phyloP scores from a whole-genome alignment of 2,113 vertebrate genomes.

The Phalacrocorax pelagicus region DNA sequence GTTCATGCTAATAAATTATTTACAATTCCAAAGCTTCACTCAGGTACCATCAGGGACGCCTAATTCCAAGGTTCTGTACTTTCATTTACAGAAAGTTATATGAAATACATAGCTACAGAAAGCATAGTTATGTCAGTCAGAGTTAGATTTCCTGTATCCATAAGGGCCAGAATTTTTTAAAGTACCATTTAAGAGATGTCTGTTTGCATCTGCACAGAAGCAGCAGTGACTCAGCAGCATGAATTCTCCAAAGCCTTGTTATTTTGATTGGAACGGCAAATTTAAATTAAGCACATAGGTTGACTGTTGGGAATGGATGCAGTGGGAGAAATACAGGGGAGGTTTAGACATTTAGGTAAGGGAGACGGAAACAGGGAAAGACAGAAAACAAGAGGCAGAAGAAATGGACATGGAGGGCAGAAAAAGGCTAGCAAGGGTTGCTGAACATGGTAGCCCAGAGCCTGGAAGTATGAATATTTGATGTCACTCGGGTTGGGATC shows the following conservation, averaged over 20 bases:
- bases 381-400: background rate
- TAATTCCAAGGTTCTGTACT: background rate
- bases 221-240: constrained; percentile 47
- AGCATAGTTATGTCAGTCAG: constrained; percentile 13
- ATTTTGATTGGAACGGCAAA: constrained; percentile 39
- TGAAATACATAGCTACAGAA: constrained; percentile 29
- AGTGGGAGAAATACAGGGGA: background rate
- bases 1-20: background rate
- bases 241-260: constrained; percentile 42
- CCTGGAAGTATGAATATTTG: background rate
- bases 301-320: background rate
- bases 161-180: constrained; percentile 36
- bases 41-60: background rate
- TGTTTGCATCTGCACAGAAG: constrained; percentile 31
- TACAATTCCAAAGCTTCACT: background rate
- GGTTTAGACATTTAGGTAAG: background rate
- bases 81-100: background rate
- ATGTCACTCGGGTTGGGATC: background rate
- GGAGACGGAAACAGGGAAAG: background rate
- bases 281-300: constrained; percentile 24
- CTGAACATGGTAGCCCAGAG: background rate
- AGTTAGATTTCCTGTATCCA: background rate
- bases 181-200: constrained; percentile 44
- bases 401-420: background rate
- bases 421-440: background rate